A percentile compares a stretch with the other conserved stretches of the same genome.
phyloP scores from a whole-genome alignment of 2,888 invertebrate genomes.

The Neoscelio sp. region DNA sequence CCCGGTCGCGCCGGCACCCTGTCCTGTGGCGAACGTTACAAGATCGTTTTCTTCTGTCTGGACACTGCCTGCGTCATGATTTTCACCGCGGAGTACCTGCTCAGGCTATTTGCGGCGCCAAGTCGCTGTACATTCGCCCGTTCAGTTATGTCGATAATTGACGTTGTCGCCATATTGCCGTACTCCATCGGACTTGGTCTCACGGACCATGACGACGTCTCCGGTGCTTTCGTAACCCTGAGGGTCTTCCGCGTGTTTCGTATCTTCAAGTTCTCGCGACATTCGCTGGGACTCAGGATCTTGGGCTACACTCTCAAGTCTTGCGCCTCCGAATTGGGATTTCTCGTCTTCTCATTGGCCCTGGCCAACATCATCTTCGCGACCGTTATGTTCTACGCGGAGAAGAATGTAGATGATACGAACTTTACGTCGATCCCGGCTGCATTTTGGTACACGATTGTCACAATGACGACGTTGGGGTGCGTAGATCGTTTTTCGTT shows the following conservation, averaged over 20 bases:
- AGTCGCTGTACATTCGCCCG: constrained; percentile 98
- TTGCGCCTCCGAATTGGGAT: constrained; percentile 99
- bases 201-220: constrained; percentile 99
- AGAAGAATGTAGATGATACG: constrained; percentile 98
- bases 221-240: constrained; percentile 99
- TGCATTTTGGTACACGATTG: constrained; percentile 99
- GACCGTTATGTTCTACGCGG: constrained; percentile 99
- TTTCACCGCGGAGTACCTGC: constrained; percentile 98
- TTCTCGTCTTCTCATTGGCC: constrained; percentile 99
- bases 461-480: constrained; percentile 99
- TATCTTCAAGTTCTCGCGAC: constrained; percentile 99
- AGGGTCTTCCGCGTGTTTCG: constrained; percentile 99
- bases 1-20: constrained; percentile 94
- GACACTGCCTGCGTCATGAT: constrained; percentile 99
- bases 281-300: constrained; percentile 99
- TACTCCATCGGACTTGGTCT: constrained; percentile 99
- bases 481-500: constrained; percentile 86
- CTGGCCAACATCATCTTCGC: constrained; percentile 99
- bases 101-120: constrained; percentile 98
- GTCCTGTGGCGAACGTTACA: constrained; percentile 98
- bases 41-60: constrained; percentile 99
- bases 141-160: constrained; percentile 99
- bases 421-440: constrained; percentile 99
- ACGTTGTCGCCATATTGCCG: constrained; percentile 99
- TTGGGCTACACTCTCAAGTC: constrained; percentile 99